Percentiles rank a stretch among this genome's conserved stretches.
These are phyloP conservation scores for Nomada ferruginata DNA, from an alignment of 2,888 invertebrate species.

Conservation along the genomic window DNA sequence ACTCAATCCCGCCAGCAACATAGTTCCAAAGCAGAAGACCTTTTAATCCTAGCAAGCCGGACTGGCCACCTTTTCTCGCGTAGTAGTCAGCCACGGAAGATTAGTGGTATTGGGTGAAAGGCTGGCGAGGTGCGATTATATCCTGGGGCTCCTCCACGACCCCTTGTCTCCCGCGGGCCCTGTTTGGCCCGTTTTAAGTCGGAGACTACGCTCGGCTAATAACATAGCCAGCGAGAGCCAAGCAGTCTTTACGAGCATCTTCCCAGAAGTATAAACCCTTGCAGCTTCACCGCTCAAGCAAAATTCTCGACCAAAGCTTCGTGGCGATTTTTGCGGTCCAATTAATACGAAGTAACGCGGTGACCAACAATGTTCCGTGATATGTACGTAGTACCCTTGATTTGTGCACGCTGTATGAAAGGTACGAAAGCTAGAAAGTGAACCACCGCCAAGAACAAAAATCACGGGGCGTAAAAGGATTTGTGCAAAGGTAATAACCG, in stretches of 20 bases:
- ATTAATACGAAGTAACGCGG: conserved; percentile 75
- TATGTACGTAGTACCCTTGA: neutral
- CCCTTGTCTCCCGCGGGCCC: conserved; percentile 66
- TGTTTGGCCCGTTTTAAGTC: conserved; percentile 75
- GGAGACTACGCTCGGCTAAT: conserved; percentile 77
- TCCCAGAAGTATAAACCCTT: conserved; percentile 83
- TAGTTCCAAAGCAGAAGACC: conserved; percentile 21
- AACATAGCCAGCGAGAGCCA: conserved; percentile 81
- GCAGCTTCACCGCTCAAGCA: conserved; percentile 26
- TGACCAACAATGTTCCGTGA: conserved; percentile 50
- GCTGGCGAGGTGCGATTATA: conserved; percentile 79
- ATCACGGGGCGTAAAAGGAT: neutral
- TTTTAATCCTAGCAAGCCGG: conserved; percentile 56
- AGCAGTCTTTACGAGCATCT: conserved; percentile 83
- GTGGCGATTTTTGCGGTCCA: conserved; percentile 65
- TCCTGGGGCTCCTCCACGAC: conserved; percentile 71
- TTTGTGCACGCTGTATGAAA: conserved; percentile 25
- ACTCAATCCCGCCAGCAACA: conserved; percentile 46
- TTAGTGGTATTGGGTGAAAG: conserved; percentile 77
- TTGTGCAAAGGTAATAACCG: too few species aligned
- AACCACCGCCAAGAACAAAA: neutral
- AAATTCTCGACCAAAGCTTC: neutral
- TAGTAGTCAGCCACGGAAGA: conserved; percentile 69
- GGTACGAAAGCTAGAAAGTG: conserved; percentile 31
- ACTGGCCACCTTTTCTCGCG: conserved; percentile 29